Evolutionary conservation across 1,140 invertebrate genomes (phyloP).

Genomic region (Drosophila yakuba): DNA sequence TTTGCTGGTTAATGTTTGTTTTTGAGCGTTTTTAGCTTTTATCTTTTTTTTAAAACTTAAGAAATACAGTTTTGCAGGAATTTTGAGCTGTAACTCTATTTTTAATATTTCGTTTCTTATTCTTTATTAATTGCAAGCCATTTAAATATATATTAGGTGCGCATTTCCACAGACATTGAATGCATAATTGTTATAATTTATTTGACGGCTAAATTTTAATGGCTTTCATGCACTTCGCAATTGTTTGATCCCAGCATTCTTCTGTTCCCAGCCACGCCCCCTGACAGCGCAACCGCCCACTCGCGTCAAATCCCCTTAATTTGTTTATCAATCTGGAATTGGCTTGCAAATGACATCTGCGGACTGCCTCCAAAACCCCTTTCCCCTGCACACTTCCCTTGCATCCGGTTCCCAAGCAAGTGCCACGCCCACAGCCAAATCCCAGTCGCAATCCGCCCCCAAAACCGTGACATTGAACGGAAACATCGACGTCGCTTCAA

Average conservation of each 20-base stretch:
- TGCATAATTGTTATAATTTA: not conserved
- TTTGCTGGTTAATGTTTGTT: too few species aligned
- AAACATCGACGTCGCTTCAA: conserved; percentile 1
- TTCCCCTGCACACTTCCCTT: conserved; percentile 7
- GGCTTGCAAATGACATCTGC: conserved; percentile 68
- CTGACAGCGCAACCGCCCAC: conserved; percentile 2
- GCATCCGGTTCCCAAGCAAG: conserved; percentile 40
- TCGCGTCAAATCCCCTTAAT: conserved; percentile 13
- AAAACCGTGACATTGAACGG: conserved; percentile 45
- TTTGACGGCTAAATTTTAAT: not conserved
- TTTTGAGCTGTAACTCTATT: not conserved
- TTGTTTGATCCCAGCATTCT: not conserved
- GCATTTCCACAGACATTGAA: not conserved
- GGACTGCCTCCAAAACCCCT: conserved; percentile 17
- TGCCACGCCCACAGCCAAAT: conserved; percentile 57
- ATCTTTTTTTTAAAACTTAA: too few species aligned
- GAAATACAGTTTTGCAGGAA: too few species aligned
- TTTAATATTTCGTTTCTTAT: not conserved
- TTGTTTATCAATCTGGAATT: conserved; percentile 65
- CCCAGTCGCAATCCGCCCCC: conserved; percentile 10
- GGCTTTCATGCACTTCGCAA: not conserved
- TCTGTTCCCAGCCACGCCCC: conserved; percentile 33
- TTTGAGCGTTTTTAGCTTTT: too few species aligned
- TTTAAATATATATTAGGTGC: too few species aligned
- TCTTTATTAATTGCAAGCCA: too few species aligned